Conservation (phyloP, 2,113 vertebrate genomes). For the Takifugu bimaculatus region DNA sequence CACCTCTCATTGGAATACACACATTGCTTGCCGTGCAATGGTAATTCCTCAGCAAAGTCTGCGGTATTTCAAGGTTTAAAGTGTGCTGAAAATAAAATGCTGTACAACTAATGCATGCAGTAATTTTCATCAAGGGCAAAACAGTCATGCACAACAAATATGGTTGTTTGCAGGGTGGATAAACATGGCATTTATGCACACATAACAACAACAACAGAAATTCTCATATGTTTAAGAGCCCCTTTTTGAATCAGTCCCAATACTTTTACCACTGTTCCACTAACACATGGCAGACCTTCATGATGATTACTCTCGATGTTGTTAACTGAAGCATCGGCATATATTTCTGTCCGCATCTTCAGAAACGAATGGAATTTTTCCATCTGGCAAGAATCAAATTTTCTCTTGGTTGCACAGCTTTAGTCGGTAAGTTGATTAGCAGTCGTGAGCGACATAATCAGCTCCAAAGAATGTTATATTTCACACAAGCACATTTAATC, state of each 20-base stretch:
- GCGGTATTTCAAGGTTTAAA: slow-evolving; percentile 62
- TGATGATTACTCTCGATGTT: no score
- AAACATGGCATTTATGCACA: background rate
- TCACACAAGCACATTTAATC: slow-evolving; percentile 14
- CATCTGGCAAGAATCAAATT: background rate
- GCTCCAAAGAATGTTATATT: slow-evolving; percentile 19
- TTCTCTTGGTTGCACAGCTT: background rate
- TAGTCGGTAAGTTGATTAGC: no score
- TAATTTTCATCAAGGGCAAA: slow-evolving; percentile 72
- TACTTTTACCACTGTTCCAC: no score
- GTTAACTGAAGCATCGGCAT: background rate
- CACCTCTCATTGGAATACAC: slow-evolving; percentile 42
- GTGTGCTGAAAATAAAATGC: slow-evolving; percentile 51
- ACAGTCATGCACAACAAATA: slow-evolving; percentile 53
- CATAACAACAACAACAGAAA: slow-evolving; percentile 16
- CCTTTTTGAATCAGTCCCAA: no score
- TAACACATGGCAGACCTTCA: no score
- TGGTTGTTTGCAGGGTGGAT: slow-evolving; percentile 29
- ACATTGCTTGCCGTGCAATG: slow-evolving; percentile 42
- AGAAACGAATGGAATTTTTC: no score
- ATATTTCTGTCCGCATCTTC: slow-evolving; percentile 4
- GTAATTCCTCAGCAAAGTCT: slow-evolving; percentile 50
- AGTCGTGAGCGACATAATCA: slow-evolving; percentile 27
- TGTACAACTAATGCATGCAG: slow-evolving; percentile 68
- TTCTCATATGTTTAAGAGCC: background rate